Percentiles rank a stretch among this genome's conserved stretches.
These are phyloP conservation scores for Tenthredo livida DNA, from an alignment of 2,888 invertebrate species.

Conservation along the genomic window DNA sequence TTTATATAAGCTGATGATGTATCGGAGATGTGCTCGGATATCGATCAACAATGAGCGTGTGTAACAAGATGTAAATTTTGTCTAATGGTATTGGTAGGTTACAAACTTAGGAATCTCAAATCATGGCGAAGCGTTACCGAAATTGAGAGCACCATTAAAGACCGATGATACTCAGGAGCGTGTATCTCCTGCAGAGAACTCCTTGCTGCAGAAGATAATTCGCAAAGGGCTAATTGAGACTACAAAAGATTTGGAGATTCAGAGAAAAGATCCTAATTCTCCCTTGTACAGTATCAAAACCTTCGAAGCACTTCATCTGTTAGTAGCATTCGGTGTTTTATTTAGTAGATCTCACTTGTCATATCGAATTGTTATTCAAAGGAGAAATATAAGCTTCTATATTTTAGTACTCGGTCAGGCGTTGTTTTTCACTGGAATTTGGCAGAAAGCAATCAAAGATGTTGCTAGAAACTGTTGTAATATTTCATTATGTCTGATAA, in stretches of 20 bases:
- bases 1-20: constrained; percentile 13
- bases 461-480: not conserved
- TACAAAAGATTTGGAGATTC: constrained; percentile 93
- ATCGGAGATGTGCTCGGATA: not conserved
- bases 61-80: not conserved
- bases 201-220: constrained; percentile 93
- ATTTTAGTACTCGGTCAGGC: not conserved
- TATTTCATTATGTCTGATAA: not conserved
- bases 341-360: not conserved
- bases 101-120: constrained; percentile 67
- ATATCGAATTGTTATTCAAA: not conserved
- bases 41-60: not conserved
- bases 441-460: not conserved
- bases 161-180: constrained; percentile 77
- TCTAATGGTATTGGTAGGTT: constrained; percentile 62
- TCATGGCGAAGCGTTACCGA: constrained; percentile 51
- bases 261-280: constrained; percentile 94
- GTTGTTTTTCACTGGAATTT: not conserved
- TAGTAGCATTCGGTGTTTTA: constrained; percentile 71
- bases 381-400: not conserved
- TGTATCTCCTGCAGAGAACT: constrained; percentile 88
- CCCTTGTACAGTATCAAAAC: constrained; percentile 97
- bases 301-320: constrained; percentile 92
- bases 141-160: constrained; percentile 55
- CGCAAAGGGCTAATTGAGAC: constrained; percentile 93